phyloP scores from a whole-genome alignment of 64 coral and sea anemone genomes.

The Porites lutea region DNA sequence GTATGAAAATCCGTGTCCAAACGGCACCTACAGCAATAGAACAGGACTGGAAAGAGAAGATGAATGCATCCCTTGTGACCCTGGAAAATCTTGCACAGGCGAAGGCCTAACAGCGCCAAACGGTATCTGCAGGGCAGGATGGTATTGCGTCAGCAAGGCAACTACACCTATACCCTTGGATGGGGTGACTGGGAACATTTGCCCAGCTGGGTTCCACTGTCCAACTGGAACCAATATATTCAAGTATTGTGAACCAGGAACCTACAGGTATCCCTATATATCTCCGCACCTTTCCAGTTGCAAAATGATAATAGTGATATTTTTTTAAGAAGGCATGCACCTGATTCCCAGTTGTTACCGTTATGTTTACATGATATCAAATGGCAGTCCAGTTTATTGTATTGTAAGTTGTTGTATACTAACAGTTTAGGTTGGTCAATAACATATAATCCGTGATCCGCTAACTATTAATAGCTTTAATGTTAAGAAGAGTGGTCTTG shows the following conservation, averaged over 20 bases:
- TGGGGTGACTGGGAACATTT: constrained; percentile 86
- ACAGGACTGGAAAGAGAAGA: constrained; percentile 46
- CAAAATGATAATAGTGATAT: neutral
- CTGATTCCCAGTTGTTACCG: no score
- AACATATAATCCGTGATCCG: no score
- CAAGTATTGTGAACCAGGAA: constrained; percentile 75
- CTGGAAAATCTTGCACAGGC: constrained; percentile 89
- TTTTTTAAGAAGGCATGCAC: no score
- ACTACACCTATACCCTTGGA: constrained; percentile 84
- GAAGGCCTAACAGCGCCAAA: constrained; percentile 80
- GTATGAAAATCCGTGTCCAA: constrained; percentile 70
- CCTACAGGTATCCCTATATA: constrained; percentile 73
- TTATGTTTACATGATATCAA: no score
- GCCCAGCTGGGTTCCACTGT: constrained; percentile 81
- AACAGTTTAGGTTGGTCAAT: no score
- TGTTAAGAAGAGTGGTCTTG: no score
- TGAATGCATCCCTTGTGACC: constrained; percentile 78
- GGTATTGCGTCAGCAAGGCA: constrained; percentile 68
- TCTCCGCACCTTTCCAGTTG: neutral
- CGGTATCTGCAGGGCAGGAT: constrained; percentile 84
- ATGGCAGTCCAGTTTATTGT: no score
- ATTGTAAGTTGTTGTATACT: no score
- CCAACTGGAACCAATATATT: constrained; percentile 68
- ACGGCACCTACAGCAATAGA: constrained; percentile 89
- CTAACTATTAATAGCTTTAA: no score